A percentile compares a stretch with the other conserved stretches of the same genome.
These are phyloP conservation scores for Cryptoprocta ferox DNA, from an alignment of 2,797 vertebrate species.

Conservation along the genomic window DNA sequence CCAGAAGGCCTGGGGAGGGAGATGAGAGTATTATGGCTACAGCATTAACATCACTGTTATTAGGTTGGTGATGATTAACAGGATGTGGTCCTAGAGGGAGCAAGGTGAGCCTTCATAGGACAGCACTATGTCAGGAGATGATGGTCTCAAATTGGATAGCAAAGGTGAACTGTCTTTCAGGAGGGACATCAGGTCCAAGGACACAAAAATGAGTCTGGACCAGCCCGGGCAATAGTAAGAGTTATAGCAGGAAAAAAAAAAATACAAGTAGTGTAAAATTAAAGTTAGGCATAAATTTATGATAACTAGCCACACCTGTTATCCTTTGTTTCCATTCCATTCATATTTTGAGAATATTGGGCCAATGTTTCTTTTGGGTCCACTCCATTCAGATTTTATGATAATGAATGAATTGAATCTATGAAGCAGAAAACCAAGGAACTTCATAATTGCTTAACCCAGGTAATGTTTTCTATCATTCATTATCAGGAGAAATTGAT, in stretches of 20 bases:
- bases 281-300: conserved; percentile 53
- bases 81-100: conserved; percentile 80
- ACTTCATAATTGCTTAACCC: conserved; percentile 57
- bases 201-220: conserved; percentile 50
- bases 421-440: conserved; percentile 70
- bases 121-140: conserved; percentile 81
- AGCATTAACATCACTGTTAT: conserved; percentile 87
- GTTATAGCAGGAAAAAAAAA: background rate
- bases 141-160: conserved; percentile 82
- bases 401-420: conserved; percentile 66
- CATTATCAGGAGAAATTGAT: conserved; percentile 56
- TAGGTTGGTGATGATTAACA: conserved; percentile 86
- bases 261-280: conserved; percentile 44
- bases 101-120: conserved; percentile 84
- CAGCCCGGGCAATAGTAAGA: conserved; percentile 33
- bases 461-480: conserved; percentile 58
- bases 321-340: conserved; percentile 31
- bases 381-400: conserved; percentile 67
- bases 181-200: conserved; percentile 68
- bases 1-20: conserved; percentile 82
- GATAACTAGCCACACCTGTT: conserved; percentile 39
- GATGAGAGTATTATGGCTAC: conserved; percentile 79
- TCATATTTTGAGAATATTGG: conserved; percentile 46
- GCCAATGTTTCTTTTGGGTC: conserved; percentile 62
- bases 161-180: conserved; percentile 81